Base-by-base conservation (phyloP, 2,113 vertebrate species). In the Salvelinus fontinalis region DNA sequence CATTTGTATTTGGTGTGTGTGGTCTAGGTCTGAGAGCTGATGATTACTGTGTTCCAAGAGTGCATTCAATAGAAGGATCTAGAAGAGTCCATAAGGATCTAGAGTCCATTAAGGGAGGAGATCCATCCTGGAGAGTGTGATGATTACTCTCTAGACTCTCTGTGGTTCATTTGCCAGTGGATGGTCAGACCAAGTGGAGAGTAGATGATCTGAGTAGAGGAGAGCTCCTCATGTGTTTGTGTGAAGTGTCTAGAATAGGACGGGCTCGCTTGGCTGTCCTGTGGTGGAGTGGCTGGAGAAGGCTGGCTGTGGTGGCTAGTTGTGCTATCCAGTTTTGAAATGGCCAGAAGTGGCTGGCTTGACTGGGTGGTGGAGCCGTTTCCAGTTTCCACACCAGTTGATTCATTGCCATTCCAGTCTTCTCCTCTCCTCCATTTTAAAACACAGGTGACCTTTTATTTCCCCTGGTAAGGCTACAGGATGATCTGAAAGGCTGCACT, bases 391-490 rank as follows among this genome's bases (percentile, higher is more conserved):
- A 74, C 76, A 82, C 84, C 82, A 79, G 82, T 85, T 86, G 81
- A 67, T 84, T 80, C 83, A 85, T 82, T 88, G 4, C 70, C 22
- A 39, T 70, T 85, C 81, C 86, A 87, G 81, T 83, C 67, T 2
- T 51, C 16, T 75, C 79, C 72, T 65, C 48, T 54, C 83, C 86
- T 83, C 65, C 3, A 24, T 20, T 77, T 79, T 77, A 85, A 89
- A 88, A 81, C 81, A 77, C 44, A 74, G 2, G 67, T 89, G 88
- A 91, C 90, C 90, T 92, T 91, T 89, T 85, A 88, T 91, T 89
- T 84, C 66, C 77, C 69, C 76, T 71, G 49, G 78, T 75, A 8
- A 39, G 71, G 62, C 76, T 81, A 68, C 78, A 79, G 81, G 81
- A 87, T 84, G 70, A 81, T 84, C 71, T 60, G 76, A 88, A 85